A percentile compares a stretch with the other conserved stretches of the same genome.
Conservation (phyloP, 2,797 vertebrate species). For the Pterois miles region DNA sequence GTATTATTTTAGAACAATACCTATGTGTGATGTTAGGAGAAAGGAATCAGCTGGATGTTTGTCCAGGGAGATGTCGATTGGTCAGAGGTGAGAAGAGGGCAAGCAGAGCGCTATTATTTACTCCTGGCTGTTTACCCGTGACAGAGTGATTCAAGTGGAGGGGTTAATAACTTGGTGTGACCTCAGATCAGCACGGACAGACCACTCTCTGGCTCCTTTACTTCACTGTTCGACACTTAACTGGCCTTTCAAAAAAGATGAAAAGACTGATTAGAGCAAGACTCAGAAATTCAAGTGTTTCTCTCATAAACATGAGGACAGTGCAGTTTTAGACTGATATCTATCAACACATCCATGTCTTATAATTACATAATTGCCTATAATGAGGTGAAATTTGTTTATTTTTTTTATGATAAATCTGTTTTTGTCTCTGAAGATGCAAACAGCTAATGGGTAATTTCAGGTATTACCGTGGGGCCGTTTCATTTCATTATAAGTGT, state of each 20-base stretch:
- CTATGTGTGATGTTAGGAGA: constrained; percentile 29
- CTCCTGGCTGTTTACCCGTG: constrained; percentile 67
- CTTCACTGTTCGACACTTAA: constrained; percentile 20
- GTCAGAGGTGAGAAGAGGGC: constrained; percentile 62
- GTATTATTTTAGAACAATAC: constrained; percentile 37
- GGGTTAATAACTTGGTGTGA: constrained; percentile 81
- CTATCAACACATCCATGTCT: background rate
- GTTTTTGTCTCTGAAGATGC: constrained; percentile 16
- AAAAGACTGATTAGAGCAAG: constrained; percentile 21
- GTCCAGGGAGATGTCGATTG: constrained; percentile 54
- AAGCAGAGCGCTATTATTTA: constrained; percentile 68
- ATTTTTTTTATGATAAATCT: constrained; percentile 9
- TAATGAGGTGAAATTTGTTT: constrained; percentile 5
- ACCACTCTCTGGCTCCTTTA: constrained; percentile 35
- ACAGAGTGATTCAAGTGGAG: constrained; percentile 65
- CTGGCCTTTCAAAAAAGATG: constrained; percentile 28
- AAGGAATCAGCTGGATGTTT: constrained; percentile 40
- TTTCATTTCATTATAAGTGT: background rate
- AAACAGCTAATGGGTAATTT: constrained; percentile 39
- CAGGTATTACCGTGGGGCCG: background rate
- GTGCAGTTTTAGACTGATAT: background rate
- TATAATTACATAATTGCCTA: background rate
- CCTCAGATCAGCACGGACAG: constrained; percentile 72
- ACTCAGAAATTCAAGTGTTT: background rate
- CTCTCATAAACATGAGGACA: background rate